Conservation (phyloP, 2,797 vertebrate genomes). For the Hemibagrus guttatus region DNA sequence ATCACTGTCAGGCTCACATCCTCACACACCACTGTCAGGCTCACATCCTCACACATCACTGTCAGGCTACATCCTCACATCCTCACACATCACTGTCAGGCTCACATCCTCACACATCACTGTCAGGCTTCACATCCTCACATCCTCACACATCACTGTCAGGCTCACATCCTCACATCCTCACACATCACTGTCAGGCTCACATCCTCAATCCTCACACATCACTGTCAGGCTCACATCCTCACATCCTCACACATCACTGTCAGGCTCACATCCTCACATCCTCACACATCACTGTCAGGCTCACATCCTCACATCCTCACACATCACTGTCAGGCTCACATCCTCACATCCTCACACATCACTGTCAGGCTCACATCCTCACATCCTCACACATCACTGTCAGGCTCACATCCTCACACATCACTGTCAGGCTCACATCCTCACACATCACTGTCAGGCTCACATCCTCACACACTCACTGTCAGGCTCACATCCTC, state of each 20-base stretch:
- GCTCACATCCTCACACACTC: not conserved
- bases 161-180: not conserved
- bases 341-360: not conserved
- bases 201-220: too few relatives aligned
- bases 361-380: not conserved
- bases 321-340: not conserved
- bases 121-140: not conserved
- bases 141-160: not conserved
- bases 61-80: too few relatives aligned
- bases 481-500: not conserved
- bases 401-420: not conserved
- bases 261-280: not conserved
- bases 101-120: not conserved
- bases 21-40: not conserved
- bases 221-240: not conserved
- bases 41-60: not conserved
- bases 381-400: not conserved
- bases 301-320: too few relatives aligned
- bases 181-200: not conserved
- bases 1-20: not conserved
- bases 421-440: not conserved
- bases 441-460: too few relatives aligned
- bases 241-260: too few relatives aligned
- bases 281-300: not conserved
- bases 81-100: too few relatives aligned